phyloP scores from a whole-genome alignment of 1,140 invertebrate species.

The Triops longicaudatus region DNA sequence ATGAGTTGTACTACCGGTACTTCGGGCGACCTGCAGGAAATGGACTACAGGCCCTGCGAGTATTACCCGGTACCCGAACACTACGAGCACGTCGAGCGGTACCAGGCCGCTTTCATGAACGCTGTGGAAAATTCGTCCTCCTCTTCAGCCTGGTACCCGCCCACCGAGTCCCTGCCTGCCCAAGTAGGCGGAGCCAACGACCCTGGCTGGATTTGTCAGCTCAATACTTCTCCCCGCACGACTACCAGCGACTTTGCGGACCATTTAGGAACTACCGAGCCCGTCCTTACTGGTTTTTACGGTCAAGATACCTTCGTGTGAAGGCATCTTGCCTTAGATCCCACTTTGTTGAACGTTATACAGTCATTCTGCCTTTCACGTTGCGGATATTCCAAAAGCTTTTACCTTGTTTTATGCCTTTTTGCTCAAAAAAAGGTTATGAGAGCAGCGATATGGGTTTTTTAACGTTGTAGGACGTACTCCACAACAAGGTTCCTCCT shows the following conservation, averaged over 20 bases:
- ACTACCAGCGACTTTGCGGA: background rate
- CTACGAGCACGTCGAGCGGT: conserved; percentile 5
- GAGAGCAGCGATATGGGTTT: too few relatives aligned
- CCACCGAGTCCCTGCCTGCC: background rate
- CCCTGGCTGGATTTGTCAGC: background rate
- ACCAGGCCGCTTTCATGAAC: background rate
- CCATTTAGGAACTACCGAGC: background rate
- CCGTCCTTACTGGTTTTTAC: background rate
- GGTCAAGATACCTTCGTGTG: background rate
- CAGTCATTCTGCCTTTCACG: background rate
- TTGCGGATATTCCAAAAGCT: too few relatives aligned
- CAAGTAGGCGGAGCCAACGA: background rate
- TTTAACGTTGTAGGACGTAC: too few relatives aligned
- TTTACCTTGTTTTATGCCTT: too few relatives aligned
- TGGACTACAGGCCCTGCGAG: background rate
- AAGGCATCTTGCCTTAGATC: background rate
- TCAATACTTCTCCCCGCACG: background rate
- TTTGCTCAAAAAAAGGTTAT: too few relatives aligned
- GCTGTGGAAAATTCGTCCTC: background rate
- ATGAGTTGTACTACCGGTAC: background rate
- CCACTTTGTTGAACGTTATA: background rate
- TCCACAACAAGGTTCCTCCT: too few relatives aligned
- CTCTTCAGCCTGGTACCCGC: background rate
- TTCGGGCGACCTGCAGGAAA: background rate
- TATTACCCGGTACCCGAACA: background rate